phyloP scores from a whole-genome alignment of 1,140 invertebrate genomes.

The Cataglyphis hispanica region DNA sequence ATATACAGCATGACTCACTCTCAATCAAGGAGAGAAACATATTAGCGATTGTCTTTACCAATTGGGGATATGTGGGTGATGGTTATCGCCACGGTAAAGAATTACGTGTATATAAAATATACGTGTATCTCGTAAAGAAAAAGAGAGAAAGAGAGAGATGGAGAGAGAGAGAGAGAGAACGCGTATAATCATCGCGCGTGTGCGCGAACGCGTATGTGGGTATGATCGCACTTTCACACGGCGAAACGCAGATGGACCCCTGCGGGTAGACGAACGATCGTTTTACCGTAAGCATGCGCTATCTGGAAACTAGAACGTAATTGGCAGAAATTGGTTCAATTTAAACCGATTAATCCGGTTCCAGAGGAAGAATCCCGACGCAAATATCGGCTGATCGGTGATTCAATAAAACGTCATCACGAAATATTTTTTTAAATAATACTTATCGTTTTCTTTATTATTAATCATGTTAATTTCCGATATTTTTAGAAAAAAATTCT shows the following conservation, averaged over 20 bases:
- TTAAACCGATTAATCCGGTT: slow-evolving; percentile 72
- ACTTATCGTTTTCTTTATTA: background rate
- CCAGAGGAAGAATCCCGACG: slow-evolving; percentile 64
- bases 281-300: slow-evolving; percentile 66
- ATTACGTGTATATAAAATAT: slow-evolving; percentile 59
- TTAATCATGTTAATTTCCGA: background rate
- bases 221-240: slow-evolving; percentile 38
- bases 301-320: slow-evolving; percentile 74
- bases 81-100: slow-evolving; percentile 69
- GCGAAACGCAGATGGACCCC: slow-evolving; percentile 80
- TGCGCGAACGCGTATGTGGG: slow-evolving; percentile 16
- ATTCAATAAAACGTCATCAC: slow-evolving; percentile 42
- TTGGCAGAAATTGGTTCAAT: slow-evolving; percentile 71
- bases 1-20: slow-evolving; percentile 79
- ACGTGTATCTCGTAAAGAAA: slow-evolving; percentile 9
- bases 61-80: slow-evolving; percentile 83
- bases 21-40: slow-evolving; percentile 84
- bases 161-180: background rate
- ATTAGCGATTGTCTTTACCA: slow-evolving; percentile 84
- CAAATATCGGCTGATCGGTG: slow-evolving; percentile 60
- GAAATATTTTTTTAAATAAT: background rate
- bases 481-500: no score
- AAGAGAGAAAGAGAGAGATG: no score
- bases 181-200: slow-evolving; percentile 37
- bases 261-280: slow-evolving; percentile 79